Base-by-base conservation (phyloP, 2,113 vertebrate genomes). In the Periophthalmus modestus region DNA sequence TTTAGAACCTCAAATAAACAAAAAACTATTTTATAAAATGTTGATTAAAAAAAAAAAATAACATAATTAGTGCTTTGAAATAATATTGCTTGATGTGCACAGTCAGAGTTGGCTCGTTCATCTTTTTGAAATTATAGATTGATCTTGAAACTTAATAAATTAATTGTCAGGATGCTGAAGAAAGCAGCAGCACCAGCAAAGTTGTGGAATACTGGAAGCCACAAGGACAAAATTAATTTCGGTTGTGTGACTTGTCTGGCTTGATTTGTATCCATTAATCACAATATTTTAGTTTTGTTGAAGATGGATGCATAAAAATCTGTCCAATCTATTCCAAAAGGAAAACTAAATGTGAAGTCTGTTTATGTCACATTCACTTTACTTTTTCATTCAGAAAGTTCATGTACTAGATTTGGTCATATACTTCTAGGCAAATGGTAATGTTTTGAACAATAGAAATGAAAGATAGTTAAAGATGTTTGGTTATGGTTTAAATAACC, bases 31-130 rank as follows among this genome's bases (percentile, higher is more conserved):
- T 55, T 21, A 7, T 23, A 18, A 1, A 9, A 0, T 2, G 39
- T 55, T 73, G 74, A 79, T 69, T 43, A 11, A 10, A 43, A 43
- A 43, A 43, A 43, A 7, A 11, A 50, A 72, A 48, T n/a, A 66
- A 0, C 13, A 46, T 23, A 7, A 68, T 70, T 46, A 21, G 5
- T n/a, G 23, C 57, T 55, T 50, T 16, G 15, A 24, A 57, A 15
- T 62, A 52, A n/a, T 19, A 47, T 24, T 23, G 65, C 14, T n/a
- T 5, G 13, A 12, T 10, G 2, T 5, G 12, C 65, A 67, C 12
- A 47, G 11, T n/a, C 7, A 11, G 63, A n/a, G 10, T 6, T 21
- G 12, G 65, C 36, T 48, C 65, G 24, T 48, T 48, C 14, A 23
- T 67, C 39, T n/a, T 21, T 66, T 43, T 66, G 63, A 21, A 13